A percentile compares a stretch with the other conserved stretches of the same genome.
Conservation (phyloP, 2,888 invertebrate species). For the Erebia palarica region DNA sequence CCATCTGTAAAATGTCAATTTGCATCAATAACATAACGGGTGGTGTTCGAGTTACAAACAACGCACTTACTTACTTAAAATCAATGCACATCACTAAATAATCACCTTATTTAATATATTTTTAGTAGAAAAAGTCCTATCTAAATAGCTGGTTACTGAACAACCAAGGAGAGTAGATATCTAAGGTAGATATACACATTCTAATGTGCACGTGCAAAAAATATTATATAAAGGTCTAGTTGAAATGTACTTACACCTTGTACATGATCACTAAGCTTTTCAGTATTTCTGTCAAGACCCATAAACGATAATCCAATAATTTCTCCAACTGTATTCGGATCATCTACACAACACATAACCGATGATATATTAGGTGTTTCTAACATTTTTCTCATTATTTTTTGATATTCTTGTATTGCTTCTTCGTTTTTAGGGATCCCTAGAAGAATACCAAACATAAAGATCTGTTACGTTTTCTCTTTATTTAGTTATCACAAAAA, state of each 20-base stretch:
- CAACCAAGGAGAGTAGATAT: too few relatives aligned
- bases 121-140: too few relatives aligned
- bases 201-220: too few relatives aligned
- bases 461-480: neutral
- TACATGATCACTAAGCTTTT: constrained; percentile 38
- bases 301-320: constrained; percentile 50
- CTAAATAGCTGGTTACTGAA: too few relatives aligned
- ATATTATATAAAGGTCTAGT: too few relatives aligned
- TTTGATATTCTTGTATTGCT: constrained; percentile 9
- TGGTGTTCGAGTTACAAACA: too few relatives aligned
- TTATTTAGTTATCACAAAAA: neutral
- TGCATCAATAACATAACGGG: neutral
- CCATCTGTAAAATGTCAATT: constrained; percentile 34
- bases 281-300: constrained; percentile 35
- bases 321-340: constrained; percentile 36
- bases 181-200: too few relatives aligned
- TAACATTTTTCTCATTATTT: neutral
- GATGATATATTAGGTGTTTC: neutral
- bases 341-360: constrained; percentile 33
- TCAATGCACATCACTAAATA: too few relatives aligned
- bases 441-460: neutral
- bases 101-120: too few relatives aligned
- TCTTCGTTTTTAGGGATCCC: constrained; percentile 2
- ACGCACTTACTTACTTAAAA: too few relatives aligned
- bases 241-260: constrained; percentile 31